Evolutionary conservation across 2,888 invertebrate genomes (phyloP), one percentile per base, ranked within the genome.

Genomic region (Hyalella azteca): DNA sequence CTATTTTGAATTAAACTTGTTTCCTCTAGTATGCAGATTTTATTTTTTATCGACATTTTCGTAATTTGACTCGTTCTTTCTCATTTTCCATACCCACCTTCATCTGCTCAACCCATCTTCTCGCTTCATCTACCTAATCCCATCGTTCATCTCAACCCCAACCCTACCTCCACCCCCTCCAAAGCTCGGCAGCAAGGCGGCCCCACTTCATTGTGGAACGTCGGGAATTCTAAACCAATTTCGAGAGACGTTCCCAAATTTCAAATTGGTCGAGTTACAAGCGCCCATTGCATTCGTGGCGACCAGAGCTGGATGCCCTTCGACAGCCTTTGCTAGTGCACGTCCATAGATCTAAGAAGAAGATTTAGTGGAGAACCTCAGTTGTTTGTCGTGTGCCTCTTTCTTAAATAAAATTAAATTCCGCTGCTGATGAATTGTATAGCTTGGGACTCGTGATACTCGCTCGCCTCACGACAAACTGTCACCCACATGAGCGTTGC

Each of bases 251-350:
- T 66, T 66, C 66, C 66, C 66, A 66, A 66, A 66, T 66, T 66
- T 66, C 66, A 66, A 66, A 66, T 66, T 66, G 66, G 66, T 66
- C 66, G 66, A 66, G 66, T 66, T 66, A 66, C 66, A 66, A 66
- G 36, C 66, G 66, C 36, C 36, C 66, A 66, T 36, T 66, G 66
- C 66, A 66, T 66, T 66, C 66, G 36, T 36, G 36, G 39, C 36
- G 66, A 36, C 66, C 66, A 19, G 29, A 26, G 36, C 29, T 36
- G 19, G n/a, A n/a, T 66, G 66, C 32, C 36, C 66, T 66, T 66
- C 66, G 66, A 66, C 66, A 66, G 66, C 32, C 36, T 22, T 29
- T 36, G 29, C 19, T 15, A 13, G 36, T 66, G 66, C 66, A 66
- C n/a, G n/a, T n/a, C 36, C 66, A 66, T n/a, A n/a, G n/a, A n/a